Evolutionary conservation across 2,113 vertebrate species (phyloP).

Genomic region (Apteryx mantelli): DNA sequence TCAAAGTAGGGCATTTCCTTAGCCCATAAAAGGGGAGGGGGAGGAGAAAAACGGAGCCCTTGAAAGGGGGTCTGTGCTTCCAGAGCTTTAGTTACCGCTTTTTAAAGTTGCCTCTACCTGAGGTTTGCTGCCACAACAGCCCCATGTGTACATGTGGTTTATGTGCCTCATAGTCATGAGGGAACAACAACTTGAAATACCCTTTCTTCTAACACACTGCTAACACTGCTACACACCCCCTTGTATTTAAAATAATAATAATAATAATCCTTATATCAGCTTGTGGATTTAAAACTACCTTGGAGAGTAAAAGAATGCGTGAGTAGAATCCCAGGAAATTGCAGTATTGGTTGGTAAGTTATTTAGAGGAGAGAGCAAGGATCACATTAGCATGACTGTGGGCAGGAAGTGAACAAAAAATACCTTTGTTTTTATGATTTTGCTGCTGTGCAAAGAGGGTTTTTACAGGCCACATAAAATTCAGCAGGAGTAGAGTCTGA

Average conservation of each 20-base stretch:
- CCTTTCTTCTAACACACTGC: not conserved
- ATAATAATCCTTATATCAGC: not conserved
- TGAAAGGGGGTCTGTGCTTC: not conserved
- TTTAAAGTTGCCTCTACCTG: not conserved
- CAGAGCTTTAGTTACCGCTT: constrained; percentile 11
- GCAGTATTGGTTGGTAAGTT: not conserved
- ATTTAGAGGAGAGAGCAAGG: not conserved
- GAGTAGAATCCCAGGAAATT: not conserved
- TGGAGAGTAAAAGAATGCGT: not conserved
- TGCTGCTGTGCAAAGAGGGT: not conserved
- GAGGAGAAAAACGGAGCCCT: not conserved
- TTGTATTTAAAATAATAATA: not conserved
- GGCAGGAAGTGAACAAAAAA: not conserved
- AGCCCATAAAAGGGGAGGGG: not conserved
- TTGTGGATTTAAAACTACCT: constrained; percentile 9
- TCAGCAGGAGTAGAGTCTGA: not conserved
- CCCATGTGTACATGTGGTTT: not conserved
- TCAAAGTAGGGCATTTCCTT: constrained; percentile 2
- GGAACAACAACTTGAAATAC: not conserved
- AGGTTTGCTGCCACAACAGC: not conserved
- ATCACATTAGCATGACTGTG: not conserved
- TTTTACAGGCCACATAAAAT: not conserved
- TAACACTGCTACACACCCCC: not conserved
- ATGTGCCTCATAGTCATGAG: not conserved
- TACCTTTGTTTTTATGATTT: not conserved